Conservation (phyloP, 2,797 vertebrate species). For the Cephalopachus bancanus region DNA sequence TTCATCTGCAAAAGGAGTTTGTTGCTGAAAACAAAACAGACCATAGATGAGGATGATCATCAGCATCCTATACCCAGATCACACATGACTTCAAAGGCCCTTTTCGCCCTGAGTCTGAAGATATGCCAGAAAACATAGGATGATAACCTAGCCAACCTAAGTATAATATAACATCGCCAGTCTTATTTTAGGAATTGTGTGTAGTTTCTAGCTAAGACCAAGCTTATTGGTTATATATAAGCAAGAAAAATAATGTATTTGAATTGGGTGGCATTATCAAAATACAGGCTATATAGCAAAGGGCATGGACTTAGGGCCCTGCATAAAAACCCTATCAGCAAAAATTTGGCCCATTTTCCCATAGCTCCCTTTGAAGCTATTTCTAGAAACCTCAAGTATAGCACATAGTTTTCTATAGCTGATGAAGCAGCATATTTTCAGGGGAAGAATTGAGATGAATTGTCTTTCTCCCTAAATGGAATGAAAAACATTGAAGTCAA, state of each 20-base stretch:
- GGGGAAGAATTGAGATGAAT: slow-evolving; percentile 30
- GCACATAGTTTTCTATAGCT: not conserved
- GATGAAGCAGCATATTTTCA: slow-evolving; percentile 14
- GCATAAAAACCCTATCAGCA: not conserved
- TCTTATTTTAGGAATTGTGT: not conserved
- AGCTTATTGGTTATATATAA: not conserved
- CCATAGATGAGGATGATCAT: slow-evolving; percentile 70
- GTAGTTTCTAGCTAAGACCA: not conserved
- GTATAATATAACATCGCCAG: slow-evolving; percentile 75
- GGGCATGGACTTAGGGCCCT: not conserved
- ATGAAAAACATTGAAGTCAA: not conserved
- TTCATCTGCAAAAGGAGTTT: not conserved
- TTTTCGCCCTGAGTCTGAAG: slow-evolving; percentile 90
- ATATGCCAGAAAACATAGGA: slow-evolving; percentile 92
- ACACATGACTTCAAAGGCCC: slow-evolving; percentile 92
- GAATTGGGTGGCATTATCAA: slow-evolving; percentile 1
- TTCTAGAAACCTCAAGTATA: slow-evolving; percentile 38
- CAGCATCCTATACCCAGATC: slow-evolving; percentile 91
- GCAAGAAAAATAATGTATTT: not conserved
- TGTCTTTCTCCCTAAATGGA: not conserved
- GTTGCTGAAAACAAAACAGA: not conserved
- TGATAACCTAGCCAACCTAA: slow-evolving; percentile 88
- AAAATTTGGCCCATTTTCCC: not conserved
- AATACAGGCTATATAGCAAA: not conserved
- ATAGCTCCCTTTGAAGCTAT: not conserved